phyloP scores from a whole-genome alignment of 2,797 vertebrate genomes.

The Simalia tracyae region DNA sequence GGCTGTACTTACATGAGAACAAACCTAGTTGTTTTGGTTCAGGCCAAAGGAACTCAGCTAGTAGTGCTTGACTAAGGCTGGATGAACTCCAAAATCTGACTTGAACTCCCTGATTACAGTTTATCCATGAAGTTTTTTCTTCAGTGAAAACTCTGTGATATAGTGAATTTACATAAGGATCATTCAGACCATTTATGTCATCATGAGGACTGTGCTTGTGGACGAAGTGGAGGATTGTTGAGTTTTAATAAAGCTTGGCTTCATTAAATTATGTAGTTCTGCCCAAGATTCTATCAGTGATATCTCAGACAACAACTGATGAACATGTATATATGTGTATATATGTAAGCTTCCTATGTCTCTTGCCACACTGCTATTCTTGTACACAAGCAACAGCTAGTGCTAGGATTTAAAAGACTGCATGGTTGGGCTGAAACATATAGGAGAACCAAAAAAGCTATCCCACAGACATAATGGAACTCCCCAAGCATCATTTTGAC shows the following conservation, averaged over 20 bases:
- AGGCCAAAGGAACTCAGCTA: background rate
- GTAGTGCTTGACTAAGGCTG: background rate
- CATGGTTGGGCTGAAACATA: background rate
- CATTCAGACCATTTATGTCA: background rate
- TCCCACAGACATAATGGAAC: background rate
- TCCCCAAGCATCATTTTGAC: background rate
- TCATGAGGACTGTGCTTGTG: background rate
- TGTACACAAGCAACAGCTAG: background rate
- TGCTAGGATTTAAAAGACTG: background rate
- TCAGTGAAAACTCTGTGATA: background rate
- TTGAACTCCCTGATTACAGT: background rate
- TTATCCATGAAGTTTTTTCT: background rate
- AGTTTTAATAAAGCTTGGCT: background rate
- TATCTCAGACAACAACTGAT: background rate
- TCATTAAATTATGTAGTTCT: background rate
- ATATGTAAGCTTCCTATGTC: background rate
- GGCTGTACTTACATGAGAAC: background rate
- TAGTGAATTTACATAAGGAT: background rate
- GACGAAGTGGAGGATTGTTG: background rate
- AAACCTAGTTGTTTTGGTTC: background rate
- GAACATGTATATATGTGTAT: background rate
- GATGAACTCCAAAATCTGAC: background rate
- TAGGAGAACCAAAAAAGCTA: background rate
- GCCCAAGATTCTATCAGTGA: background rate
- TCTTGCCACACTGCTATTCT: background rate